Conservation (phyloP, 2,888 invertebrate genomes). For the Megalurothrips usitatus region DNA sequence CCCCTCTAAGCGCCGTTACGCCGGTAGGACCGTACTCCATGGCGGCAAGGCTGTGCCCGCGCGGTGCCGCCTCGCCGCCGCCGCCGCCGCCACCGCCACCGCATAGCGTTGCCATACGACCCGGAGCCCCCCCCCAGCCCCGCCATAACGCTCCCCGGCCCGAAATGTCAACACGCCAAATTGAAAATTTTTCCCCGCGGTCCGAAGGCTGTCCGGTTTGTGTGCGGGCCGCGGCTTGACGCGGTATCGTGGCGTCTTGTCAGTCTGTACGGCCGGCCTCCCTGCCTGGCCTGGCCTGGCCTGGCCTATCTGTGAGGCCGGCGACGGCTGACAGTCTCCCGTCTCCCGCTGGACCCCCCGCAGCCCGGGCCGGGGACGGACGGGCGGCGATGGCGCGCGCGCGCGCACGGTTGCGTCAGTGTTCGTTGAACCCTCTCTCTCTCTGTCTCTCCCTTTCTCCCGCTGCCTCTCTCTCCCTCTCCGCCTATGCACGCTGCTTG, state of each 20-base stretch:
- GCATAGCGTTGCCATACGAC: no score
- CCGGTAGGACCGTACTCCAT: not conserved
- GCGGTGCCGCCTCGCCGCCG: no score
- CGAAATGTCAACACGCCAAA: no score
- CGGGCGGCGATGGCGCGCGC: no score
- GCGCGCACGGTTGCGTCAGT: no score
- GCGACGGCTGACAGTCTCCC: not conserved
- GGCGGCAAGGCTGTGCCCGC: not conserved
- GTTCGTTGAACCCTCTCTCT: conserved; percentile 38
- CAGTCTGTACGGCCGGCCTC: not conserved
- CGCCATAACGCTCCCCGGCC: no score
- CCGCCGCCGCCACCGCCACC: no score
- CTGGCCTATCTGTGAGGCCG: not conserved
- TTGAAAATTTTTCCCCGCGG: no score
- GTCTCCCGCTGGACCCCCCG: not conserved
- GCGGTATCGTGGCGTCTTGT: no score
- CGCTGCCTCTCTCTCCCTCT: conserved; percentile 40
- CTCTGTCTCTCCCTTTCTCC: conserved; percentile 46
- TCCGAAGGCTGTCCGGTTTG: no score
- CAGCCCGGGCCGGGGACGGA: not conserved
- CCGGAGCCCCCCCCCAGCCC: no score
- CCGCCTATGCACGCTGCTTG: conserved; percentile 47
- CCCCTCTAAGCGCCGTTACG: conserved; percentile 10
- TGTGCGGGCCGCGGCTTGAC: no score
- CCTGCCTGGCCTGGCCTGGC: not conserved